A percentile compares a stretch with the other conserved stretches of the same genome.
Evolutionary conservation across 2,888 invertebrate species (phyloP).

Genomic region (Rosalia funebris): DNA sequence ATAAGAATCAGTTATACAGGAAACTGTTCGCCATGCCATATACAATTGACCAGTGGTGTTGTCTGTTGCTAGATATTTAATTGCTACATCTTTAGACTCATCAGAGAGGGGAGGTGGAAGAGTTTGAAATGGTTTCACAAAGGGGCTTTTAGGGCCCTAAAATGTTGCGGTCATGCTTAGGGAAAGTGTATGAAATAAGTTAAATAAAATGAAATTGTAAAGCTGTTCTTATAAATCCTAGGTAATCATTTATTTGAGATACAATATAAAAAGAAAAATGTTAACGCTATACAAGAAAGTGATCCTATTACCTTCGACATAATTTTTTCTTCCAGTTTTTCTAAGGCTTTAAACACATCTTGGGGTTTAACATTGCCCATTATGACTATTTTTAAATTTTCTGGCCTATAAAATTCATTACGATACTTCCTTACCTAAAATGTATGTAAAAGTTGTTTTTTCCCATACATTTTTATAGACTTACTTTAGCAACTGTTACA

Average conservation of each 20-base stretch:
- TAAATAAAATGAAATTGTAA: not conserved
- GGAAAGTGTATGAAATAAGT: not conserved
- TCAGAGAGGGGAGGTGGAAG: slow-evolving; percentile 71
- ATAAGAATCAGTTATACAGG: slow-evolving; percentile 68
- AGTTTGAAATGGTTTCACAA: slow-evolving; percentile 81
- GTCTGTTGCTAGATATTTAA: slow-evolving; percentile 78
- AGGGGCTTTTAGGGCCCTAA: slow-evolving; percentile 67
- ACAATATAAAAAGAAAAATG: too few species aligned
- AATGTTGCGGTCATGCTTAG: slow-evolving; percentile 16
- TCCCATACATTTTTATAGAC: not conserved
- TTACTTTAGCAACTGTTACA: slow-evolving; percentile 82
- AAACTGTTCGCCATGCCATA: slow-evolving; percentile 85
- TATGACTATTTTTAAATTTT: slow-evolving; percentile 86
- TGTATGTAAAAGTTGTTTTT: not conserved
- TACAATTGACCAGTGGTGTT: slow-evolving; percentile 82
- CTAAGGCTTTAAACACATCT: slow-evolving; percentile 80
- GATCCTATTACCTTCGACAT: slow-evolving; percentile 68
- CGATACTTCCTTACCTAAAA: slow-evolving; percentile 80
- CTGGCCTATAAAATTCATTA: slow-evolving; percentile 85
- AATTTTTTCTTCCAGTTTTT: slow-evolving; percentile 80
- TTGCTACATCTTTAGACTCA: slow-evolving; percentile 66
- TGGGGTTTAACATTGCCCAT: slow-evolving; percentile 83
- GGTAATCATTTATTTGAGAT: too few species aligned
- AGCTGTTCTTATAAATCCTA: too few species aligned
- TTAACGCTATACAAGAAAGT: too few species aligned